Conservation (phyloP, 2,888 invertebrate species). For the Thelaira solivaga region DNA sequence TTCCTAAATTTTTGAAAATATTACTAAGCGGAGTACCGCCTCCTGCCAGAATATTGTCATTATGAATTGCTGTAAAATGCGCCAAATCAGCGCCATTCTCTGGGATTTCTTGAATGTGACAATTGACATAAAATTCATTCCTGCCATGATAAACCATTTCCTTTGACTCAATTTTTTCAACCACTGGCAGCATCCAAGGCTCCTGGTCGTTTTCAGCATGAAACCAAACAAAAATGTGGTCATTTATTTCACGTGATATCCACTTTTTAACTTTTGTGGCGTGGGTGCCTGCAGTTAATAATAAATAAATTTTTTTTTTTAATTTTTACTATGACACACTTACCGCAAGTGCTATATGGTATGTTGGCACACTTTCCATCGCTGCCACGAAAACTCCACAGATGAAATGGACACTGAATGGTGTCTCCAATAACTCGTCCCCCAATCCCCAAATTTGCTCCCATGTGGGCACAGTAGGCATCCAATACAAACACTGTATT, state of each 20-base stretch:
- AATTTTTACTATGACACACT: slow-evolving; percentile 14
- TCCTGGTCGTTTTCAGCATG: slow-evolving; percentile 82
- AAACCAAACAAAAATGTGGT: slow-evolving; percentile 89
- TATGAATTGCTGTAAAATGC: slow-evolving; percentile 88
- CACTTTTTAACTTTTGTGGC: slow-evolving; percentile 84
- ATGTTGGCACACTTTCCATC: slow-evolving; percentile 85
- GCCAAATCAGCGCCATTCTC: slow-evolving; percentile 93
- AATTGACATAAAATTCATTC: slow-evolving; percentile 86
- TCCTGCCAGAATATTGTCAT: slow-evolving; percentile 80
- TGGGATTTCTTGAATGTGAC: slow-evolving; percentile 87
- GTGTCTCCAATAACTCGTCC: slow-evolving; percentile 87
- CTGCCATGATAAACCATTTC: slow-evolving; percentile 84
- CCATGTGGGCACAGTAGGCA: slow-evolving; percentile 93
- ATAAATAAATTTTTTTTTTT: too few relatives aligned
- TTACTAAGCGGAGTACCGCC: slow-evolving; percentile 73
- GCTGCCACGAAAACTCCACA: slow-evolving; percentile 87
- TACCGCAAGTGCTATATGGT: slow-evolving; percentile 82
- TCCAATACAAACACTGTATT: slow-evolving; percentile 84
- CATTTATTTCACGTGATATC: slow-evolving; percentile 83
- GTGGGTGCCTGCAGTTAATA: slow-evolving; percentile 80
- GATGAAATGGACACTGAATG: slow-evolving; percentile 93
- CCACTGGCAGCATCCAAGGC: slow-evolving; percentile 84
- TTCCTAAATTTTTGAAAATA: slow-evolving; percentile 74
- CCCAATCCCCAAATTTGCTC: slow-evolving; percentile 90
- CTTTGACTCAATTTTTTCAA: slow-evolving; percentile 79